Conservation (phyloP, 2,888 invertebrate genomes). For the Cerastoderma edule region DNA sequence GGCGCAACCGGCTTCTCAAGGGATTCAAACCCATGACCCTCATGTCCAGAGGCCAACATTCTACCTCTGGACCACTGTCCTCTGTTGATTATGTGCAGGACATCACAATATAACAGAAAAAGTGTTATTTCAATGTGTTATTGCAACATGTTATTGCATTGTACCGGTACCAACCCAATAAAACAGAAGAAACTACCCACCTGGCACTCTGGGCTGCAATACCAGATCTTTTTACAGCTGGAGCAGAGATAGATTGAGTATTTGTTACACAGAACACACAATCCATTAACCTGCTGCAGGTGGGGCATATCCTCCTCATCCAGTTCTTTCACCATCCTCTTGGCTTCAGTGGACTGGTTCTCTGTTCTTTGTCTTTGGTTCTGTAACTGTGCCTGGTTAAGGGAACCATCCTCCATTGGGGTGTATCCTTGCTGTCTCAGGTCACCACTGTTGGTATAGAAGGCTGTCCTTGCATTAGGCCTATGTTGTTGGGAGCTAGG, state of each 20-base stretch:
- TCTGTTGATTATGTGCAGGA: not conserved
- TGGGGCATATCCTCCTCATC: constrained; percentile 37
- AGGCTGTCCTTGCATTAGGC: no score
- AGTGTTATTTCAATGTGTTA: not conserved
- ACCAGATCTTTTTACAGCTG: constrained; percentile 87
- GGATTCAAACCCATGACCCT: no score
- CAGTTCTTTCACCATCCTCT: not conserved
- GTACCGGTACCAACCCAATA: not conserved
- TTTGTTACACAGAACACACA: constrained; percentile 71
- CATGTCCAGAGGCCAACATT: no score
- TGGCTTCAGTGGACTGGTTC: no score
- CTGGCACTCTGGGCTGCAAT: constrained; percentile 96
- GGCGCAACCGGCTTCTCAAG: no score
- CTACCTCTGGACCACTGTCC: not conserved
- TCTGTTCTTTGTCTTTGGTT: no score
- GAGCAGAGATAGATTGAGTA: constrained; percentile 74
- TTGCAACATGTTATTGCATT: not conserved
- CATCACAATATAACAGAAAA: not conserved
- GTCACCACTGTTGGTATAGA: no score
- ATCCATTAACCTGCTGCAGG: constrained; percentile 64
- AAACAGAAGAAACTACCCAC: constrained; percentile 85
- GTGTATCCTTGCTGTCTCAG: no score
- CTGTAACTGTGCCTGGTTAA: no score
- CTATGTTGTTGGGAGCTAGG: no score
- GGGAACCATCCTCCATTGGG: no score